A percentile compares a stretch with the other conserved stretches of the same genome.
Conservation (phyloP, 1,140 invertebrate genomes). For the Magallana angulata region DNA sequence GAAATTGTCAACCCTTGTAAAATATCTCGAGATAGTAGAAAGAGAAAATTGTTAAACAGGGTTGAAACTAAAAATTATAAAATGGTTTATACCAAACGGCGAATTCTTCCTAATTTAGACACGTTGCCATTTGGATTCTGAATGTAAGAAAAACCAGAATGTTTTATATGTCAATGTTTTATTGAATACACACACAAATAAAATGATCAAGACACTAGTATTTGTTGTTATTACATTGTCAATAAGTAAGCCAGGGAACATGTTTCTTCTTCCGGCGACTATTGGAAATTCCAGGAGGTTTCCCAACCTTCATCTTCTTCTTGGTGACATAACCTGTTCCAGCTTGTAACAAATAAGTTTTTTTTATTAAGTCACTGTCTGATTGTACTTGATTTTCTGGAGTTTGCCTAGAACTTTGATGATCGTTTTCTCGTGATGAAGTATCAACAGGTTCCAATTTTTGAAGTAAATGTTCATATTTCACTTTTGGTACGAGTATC, state of each 20-base stretch:
- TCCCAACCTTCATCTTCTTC: not conserved
- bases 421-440: not conserved
- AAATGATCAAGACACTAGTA: not conserved
- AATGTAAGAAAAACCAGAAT: not conserved
- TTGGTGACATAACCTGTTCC: conserved; percentile 3
- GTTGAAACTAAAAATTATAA: conserved; percentile 49
- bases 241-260: conserved; percentile 31
- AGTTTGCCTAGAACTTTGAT: too few species aligned
- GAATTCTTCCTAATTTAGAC: conserved; percentile 31
- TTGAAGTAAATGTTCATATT: conserved; percentile 14
- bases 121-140: conserved; percentile 54
- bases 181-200: not conserved
- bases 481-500: conserved; percentile 22
- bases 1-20: conserved; percentile 47
- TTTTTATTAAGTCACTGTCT: too few species aligned
- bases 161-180: not conserved
- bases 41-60: conserved; percentile 40
- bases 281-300: conserved; percentile 17
- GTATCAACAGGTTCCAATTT: not conserved
- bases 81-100: conserved; percentile 52
- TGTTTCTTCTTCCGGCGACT: not conserved
- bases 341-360: not conserved
- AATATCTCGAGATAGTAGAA: conserved; percentile 43
- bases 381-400: too few species aligned
- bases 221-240: conserved; percentile 20